Evolutionary conservation across 2,888 invertebrate genomes (phyloP).

Genomic region (Girardia tigrina): DNA sequence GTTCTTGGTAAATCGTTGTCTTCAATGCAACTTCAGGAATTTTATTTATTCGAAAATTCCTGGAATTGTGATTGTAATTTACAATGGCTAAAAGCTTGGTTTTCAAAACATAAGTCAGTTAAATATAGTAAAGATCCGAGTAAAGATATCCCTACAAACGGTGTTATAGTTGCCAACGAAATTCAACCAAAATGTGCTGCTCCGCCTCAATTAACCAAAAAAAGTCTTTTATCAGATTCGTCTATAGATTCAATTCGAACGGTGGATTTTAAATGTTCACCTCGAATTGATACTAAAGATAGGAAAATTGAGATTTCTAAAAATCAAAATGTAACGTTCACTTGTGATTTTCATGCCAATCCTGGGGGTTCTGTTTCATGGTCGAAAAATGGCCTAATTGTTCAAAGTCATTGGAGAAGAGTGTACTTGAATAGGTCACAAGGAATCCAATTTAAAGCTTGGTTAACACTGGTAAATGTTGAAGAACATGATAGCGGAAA

Average conservation of each 20-base stretch:
- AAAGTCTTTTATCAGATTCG: background rate
- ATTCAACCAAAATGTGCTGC: background rate
- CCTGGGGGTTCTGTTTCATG: slow-evolving; percentile 28
- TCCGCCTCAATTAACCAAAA: background rate
- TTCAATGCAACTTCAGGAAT: slow-evolving; percentile 28
- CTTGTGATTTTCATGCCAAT: slow-evolving; percentile 29
- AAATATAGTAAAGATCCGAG: slow-evolving; percentile 26
- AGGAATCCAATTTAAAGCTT: slow-evolving; percentile 30
- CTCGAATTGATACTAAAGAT: slow-evolving; percentile 14
- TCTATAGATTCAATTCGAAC: background rate
- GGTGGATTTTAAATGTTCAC: slow-evolving; percentile 29
- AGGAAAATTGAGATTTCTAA: background rate
- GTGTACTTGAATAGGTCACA: slow-evolving; percentile 19
- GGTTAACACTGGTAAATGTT: background rate
- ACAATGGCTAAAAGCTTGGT: slow-evolving; percentile 33
- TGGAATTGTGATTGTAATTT: slow-evolving; percentile 35
- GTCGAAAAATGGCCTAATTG: slow-evolving; percentile 27
- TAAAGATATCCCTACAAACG: background rate
- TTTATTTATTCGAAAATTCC: slow-evolving; percentile 23
- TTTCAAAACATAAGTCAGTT: slow-evolving; percentile 1
- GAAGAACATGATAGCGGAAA: background rate
- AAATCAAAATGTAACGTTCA: slow-evolving; percentile 29
- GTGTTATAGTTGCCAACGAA: background rate
- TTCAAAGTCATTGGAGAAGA: slow-evolving; percentile 33
- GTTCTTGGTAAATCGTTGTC: background rate